Base-by-base conservation (phyloP, 2,113 vertebrate species). In the Machaerirhynchus nigripectus region DNA sequence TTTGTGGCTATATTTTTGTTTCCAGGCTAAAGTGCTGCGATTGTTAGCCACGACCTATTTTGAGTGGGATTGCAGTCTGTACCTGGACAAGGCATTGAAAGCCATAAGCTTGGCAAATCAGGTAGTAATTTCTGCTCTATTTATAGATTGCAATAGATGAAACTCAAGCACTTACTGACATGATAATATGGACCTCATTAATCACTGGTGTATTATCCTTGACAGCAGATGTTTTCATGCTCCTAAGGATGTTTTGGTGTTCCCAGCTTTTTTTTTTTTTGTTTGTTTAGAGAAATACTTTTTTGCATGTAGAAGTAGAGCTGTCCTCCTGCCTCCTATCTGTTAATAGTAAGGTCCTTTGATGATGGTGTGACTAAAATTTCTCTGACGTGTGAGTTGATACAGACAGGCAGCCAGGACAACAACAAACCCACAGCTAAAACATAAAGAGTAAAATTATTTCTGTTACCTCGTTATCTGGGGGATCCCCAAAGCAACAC, bases 1-100 rank as follows among this genome's bases (percentile, higher is more conserved):
- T 14, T 5, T 49, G 37, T 74, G 20, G 20, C 27, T 68, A 0
- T 17, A 18, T 55, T 21, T 93, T 92, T 56, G 79, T 68, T 94
- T 91, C 44, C 92, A 99, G 99, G 98, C 99, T 84, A 99, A 99
- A 97, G 97, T 98, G 80, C 98, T 99, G 64, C 97, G 98, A n/a
- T 97, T 99, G 77, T 97, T 99, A 15, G 98, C 99, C 35, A 98
- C 97, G 12, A 97, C 97, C 82, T 99, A 99, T 97, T 93, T 99
- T 1, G 98, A 99, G 50, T 99, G 98, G 98, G 98, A 99, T 73
- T 97, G 95, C 93, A 97, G 69, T 63, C 95, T 95, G 49, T 98
- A 98, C 97, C 97, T 97, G 89, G 98, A 98, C 42, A 99, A 99
- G 87, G 99, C 99, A 57, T 87, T 99, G 71, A 87, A 84, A 71